Conservation (phyloP, 2,797 vertebrate genomes). For the Hippopotamyrus pictus region DNA sequence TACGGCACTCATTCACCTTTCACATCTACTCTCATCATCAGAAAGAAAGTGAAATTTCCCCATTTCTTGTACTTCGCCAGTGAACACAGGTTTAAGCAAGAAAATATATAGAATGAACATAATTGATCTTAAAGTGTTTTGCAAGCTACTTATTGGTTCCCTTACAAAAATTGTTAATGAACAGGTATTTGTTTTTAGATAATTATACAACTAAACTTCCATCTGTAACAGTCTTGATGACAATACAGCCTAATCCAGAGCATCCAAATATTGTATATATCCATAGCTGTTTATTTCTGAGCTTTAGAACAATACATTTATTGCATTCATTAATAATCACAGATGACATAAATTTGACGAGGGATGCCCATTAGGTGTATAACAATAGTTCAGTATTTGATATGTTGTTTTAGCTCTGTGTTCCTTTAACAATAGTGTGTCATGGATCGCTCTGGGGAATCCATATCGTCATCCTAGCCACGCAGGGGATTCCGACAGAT, state of each 20-base stretch:
- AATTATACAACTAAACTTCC: neutral
- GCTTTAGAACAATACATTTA: neutral
- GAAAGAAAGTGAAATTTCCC: neutral
- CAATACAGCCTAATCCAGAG: neutral
- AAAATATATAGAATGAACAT: neutral
- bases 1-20: neutral
- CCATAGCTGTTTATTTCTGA: neutral
- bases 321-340: neutral
- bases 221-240: neutral
- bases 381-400: neutral
- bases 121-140: neutral
- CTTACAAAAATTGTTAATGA: neutral
- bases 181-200: neutral
- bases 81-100: neutral
- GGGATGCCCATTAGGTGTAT: no score
- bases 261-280: neutral
- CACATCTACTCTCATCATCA: neutral
- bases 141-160: neutral
- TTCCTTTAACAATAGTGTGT: neutral
- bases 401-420: neutral
- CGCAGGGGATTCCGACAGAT: no score
- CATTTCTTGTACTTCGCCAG: neutral
- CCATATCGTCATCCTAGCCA: no score
- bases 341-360: neutral
- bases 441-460: no score